Conservation (phyloP, 2,888 invertebrate genomes). For the Halocaridina rubra region DNA sequence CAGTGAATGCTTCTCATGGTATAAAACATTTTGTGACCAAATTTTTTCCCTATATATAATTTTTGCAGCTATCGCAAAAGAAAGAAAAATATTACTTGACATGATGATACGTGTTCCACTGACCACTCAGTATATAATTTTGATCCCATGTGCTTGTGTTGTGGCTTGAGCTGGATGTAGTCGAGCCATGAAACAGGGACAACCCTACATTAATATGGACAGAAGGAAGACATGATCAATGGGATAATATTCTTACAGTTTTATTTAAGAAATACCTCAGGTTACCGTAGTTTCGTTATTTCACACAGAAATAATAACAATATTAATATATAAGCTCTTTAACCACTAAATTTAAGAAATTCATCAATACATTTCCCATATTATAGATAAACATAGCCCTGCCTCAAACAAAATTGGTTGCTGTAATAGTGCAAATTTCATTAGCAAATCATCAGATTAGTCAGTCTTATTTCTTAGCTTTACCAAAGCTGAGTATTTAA, state of each 20-base stretch:
- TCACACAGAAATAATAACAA: not conserved
- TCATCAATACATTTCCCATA: not conserved
- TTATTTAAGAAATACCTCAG: not conserved
- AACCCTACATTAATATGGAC: conserved; percentile 22
- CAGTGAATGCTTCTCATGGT: conserved; percentile 44
- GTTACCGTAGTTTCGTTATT: not conserved
- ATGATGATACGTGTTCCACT: conserved; percentile 32
- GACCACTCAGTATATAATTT: conserved; percentile 47
- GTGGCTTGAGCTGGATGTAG: conserved; percentile 48
- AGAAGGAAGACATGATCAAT: conserved; percentile 44
- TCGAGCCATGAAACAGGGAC: conserved; percentile 48
- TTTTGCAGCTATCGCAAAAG: conserved; percentile 13
- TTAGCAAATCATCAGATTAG: no score
- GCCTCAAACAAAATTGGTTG: no score
- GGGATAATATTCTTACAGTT: conserved; percentile 21
- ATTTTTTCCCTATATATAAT: conserved; percentile 29
- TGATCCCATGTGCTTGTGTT: conserved; percentile 45
- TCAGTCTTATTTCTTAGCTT: no score
- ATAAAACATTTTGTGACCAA: conserved; percentile 57
- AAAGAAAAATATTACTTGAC: conserved; percentile 24
- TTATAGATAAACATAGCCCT: not conserved
- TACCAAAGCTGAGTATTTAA: no score
- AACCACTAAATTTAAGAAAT: not conserved
- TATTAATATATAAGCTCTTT: not conserved
- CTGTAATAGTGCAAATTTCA: no score